A percentile compares a stretch with the other conserved stretches of the same genome.
Evolutionary conservation across 2,888 invertebrate species (phyloP).

Genomic region (Drosophila longiperda): DNA sequence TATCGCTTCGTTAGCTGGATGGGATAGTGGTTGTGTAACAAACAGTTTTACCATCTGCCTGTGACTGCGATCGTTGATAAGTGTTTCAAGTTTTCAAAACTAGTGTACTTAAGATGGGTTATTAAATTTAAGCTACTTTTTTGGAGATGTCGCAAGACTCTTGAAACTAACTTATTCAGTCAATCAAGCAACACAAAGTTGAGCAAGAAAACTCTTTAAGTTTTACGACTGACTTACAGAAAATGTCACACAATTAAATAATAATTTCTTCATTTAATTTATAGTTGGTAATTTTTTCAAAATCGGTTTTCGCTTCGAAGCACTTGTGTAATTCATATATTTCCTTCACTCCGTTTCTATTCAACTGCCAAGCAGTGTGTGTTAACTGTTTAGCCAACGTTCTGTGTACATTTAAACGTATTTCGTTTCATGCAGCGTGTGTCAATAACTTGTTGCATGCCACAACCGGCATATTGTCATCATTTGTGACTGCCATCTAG

Average conservation of each 20-base stretch:
- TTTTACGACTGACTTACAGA: neutral
- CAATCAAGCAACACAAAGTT: neutral
- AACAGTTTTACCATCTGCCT: conserved; percentile 8
- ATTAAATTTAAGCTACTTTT: neutral
- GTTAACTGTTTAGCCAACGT: conserved; percentile 24
- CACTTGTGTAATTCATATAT: neutral
- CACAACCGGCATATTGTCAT: conserved; percentile 39
- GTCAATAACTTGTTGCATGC: conserved; percentile 70
- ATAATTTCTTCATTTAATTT: neutral
- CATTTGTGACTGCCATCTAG: conserved; percentile 11
- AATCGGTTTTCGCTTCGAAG: neutral
- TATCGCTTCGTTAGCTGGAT: conserved; percentile 29
- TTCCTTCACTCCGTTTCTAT: conserved; percentile 3
- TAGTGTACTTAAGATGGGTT: neutral
- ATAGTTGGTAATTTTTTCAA: neutral
- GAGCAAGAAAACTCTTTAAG: neutral
- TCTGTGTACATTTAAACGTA: conserved; percentile 24
- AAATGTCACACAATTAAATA: neutral
- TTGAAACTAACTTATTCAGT: neutral
- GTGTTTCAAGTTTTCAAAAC: conserved; percentile 3
- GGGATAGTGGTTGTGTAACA: conserved; percentile 36
- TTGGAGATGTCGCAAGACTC: neutral
- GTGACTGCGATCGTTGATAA: conserved; percentile 12
- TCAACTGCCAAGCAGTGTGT: conserved; percentile 17
- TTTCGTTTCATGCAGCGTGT: conserved; percentile 45